phyloP scores from a whole-genome alignment of 1,140 invertebrate genomes.

The Drosophila sucinea region DNA sequence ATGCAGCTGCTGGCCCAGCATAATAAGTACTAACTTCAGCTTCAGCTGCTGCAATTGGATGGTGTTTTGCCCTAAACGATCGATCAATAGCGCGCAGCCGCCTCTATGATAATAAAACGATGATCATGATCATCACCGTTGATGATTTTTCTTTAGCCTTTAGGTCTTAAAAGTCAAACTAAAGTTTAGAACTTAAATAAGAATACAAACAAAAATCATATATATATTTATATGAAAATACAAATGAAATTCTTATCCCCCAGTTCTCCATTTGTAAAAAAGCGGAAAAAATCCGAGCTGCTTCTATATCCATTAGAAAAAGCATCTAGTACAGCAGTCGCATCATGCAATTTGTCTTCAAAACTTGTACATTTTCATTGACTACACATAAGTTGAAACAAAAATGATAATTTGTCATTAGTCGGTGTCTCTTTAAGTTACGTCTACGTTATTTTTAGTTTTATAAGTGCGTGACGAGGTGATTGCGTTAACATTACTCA shows the following conservation, averaged over 20 bases:
- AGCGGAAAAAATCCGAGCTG: slow-evolving; percentile 24
- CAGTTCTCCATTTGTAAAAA: slow-evolving; percentile 71
- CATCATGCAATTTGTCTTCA: slow-evolving; percentile 27
- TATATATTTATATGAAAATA: slow-evolving; percentile 30
- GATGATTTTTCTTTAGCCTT: slow-evolving; percentile 50
- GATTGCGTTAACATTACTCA: slow-evolving; percentile 42
- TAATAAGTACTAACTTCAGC: slow-evolving; percentile 80
- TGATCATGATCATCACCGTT: slow-evolving; percentile 20
- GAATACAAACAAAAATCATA: slow-evolving; percentile 36
- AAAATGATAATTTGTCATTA: slow-evolving; percentile 58
- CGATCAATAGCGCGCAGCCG: slow-evolving; percentile 32
- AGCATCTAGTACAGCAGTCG: slow-evolving; percentile 44
- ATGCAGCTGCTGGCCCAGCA: slow-evolving; percentile 81
- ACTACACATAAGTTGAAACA: slow-evolving; percentile 65
- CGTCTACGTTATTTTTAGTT: slow-evolving; percentile 73
- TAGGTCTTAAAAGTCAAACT: slow-evolving; percentile 79
- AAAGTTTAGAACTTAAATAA: slow-evolving; percentile 66
- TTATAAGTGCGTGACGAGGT: slow-evolving; percentile 43
- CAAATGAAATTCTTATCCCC: slow-evolving; percentile 24
- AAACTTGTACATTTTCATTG: slow-evolving; percentile 64
- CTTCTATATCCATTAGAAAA: slow-evolving; percentile 47
- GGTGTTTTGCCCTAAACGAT: slow-evolving; percentile 53
- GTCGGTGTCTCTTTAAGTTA: slow-evolving; percentile 66
- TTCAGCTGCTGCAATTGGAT: slow-evolving; percentile 67
- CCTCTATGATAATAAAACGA: slow-evolving; percentile 22